Base-by-base conservation (phyloP, 2,888 invertebrate genomes). In the Orthonevra nobilis region DNA sequence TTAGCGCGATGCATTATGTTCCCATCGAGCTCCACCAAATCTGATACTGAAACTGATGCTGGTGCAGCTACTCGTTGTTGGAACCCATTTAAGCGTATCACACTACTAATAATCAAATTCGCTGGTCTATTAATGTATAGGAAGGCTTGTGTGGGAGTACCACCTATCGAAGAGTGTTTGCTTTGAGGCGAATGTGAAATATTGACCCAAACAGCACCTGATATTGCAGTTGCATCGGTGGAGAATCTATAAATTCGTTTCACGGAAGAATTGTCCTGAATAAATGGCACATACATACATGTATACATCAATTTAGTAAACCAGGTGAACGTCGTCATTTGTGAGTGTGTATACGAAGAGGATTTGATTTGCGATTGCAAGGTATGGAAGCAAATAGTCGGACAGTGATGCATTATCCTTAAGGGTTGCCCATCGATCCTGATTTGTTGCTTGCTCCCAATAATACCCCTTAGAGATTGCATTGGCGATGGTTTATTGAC, bases 351-450 rank as follows among this genome's bases (percentile, higher is more conserved):
- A 17, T 26, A 4, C 5, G 5, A n/a, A 12, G 15, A n/a, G 38
- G n/a, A 46, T 63, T 50, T 52, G 44, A 60, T 32, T 70, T 70
- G 34, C 50, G 23, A 5, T 23, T 4, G 3, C 23, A 4, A 19
- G 14, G 44, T 48, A 70, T 44, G 19, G 17, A 32, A 63, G 23
- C 50, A 52, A 52, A 38, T 32, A 58, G 42, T 73, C 44, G 32
- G 73, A 73, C 73, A 73, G 66, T 73, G 73, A 73, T 73, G 66
- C 60, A 73, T 73, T 73, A 66, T 66, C 58, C 73, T 73, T 73
- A 12, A 66, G 73, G 73, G 73, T 9, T 50, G 52, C 12, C 32
- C 66, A 68, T 54, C 20, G 64, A 54, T 60, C 34, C 64, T 73
- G 73, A 73, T 66, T 73, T 73, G 66, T 66, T 66, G 66, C 50